phyloP scores from a whole-genome alignment of 2,797 vertebrate species.

The Ptychobarbus kaznakovi region DNA sequence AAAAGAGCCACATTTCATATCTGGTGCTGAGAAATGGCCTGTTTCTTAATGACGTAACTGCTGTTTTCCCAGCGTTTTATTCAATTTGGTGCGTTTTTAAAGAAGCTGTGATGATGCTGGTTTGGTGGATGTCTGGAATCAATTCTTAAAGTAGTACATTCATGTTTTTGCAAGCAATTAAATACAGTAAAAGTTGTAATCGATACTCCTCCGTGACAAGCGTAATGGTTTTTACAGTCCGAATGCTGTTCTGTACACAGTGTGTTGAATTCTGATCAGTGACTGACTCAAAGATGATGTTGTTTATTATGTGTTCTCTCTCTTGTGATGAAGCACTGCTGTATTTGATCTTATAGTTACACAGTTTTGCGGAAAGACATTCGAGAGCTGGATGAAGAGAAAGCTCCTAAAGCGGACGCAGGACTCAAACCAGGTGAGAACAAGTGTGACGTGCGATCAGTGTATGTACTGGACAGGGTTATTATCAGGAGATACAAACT shows the following conservation, averaged over 20 bases:
- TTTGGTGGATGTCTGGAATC: background rate
- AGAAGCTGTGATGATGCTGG: background rate
- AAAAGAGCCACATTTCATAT: no score
- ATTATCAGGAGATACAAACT: background rate
- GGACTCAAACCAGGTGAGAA: slow-evolving; percentile 78
- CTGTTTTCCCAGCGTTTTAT: background rate
- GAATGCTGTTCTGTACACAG: background rate
- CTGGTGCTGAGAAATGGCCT: background rate
- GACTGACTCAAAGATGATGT: background rate
- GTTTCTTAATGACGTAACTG: background rate
- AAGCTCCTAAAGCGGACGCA: slow-evolving; percentile 76
- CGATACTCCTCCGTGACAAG: background rate
- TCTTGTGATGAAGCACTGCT: background rate
- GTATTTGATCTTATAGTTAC: slow-evolving; percentile 70
- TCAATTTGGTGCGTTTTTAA: background rate
- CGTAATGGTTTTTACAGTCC: background rate
- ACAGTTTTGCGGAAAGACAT: slow-evolving; percentile 80
- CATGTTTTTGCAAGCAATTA: background rate
- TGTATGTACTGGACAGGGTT: background rate
- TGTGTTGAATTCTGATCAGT: background rate
- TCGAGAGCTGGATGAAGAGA: slow-evolving; percentile 73
- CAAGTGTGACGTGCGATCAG: background rate
- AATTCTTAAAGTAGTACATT: background rate
- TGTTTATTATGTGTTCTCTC: background rate
- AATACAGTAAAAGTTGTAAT: background rate